Evolutionary conservation across 2,797 vertebrate species (phyloP).

Genomic region (Micrastur ruficollis): DNA sequence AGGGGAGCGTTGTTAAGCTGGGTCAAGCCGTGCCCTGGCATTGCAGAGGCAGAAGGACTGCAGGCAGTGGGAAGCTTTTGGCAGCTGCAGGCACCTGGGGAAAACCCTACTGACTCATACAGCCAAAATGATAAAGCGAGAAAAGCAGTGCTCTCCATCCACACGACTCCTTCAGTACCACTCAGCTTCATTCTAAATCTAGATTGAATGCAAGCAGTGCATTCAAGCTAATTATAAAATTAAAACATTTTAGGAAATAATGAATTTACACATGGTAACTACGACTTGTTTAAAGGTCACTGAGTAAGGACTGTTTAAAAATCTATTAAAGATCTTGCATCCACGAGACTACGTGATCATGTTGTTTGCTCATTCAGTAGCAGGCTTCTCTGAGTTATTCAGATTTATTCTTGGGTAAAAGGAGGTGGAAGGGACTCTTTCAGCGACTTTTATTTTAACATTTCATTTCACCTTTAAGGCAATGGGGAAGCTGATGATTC

Average conservation of each 20-base stretch:
- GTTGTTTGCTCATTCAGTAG: neutral
- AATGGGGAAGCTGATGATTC: neutral
- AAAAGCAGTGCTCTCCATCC: accelerated
- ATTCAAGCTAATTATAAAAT: conserved; percentile 1
- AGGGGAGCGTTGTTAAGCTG: neutral
- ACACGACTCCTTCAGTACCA: accelerated
- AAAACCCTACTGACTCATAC: neutral
- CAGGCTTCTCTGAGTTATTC: neutral
- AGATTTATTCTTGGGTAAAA: neutral
- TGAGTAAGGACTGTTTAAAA: neutral
- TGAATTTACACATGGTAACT: conserved; percentile 6
- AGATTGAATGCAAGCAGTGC: neutral
- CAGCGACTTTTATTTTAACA: neutral
- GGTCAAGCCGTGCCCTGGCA: accelerated
- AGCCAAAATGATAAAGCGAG: neutral
- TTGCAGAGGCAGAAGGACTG: neutral
- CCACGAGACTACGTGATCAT: neutral
- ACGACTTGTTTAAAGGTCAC: conserved; percentile 17
- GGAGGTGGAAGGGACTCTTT: neutral
- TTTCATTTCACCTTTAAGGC: neutral
- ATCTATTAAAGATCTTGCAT: conserved; percentile 7
- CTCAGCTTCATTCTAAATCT: neutral
- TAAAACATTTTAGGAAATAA: conserved; percentile 47
- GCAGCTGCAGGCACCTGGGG: neutral
- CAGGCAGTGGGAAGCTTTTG: neutral